Evolutionary conservation across 1,140 invertebrate genomes (phyloP).

Genomic region (Armadillidium nasatum): DNA sequence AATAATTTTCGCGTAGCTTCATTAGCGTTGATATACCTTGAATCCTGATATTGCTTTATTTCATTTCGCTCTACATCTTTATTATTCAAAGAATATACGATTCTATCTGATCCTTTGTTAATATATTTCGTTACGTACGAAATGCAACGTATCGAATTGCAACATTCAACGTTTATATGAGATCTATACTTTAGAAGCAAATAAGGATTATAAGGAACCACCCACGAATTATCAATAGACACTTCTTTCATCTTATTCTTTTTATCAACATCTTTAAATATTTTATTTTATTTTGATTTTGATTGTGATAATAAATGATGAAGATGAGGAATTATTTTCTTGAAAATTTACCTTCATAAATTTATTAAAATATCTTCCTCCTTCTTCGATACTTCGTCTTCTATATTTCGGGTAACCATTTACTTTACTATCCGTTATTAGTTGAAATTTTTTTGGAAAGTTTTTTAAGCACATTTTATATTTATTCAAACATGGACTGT

Average conservation of each 20-base stretch:
- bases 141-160: not conserved
- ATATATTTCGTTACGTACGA: not conserved
- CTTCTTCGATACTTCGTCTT: not conserved
- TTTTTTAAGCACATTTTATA: not conserved
- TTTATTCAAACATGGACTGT: not conserved
- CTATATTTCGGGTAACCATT: not conserved
- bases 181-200: not conserved
- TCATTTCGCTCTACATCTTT: not conserved
- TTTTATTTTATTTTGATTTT: too few relatives aligned
- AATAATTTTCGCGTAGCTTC: not conserved
- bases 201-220: not conserved
- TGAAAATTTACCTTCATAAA: too few relatives aligned
- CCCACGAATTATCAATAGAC: not conserved
- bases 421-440: not conserved
- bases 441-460: not conserved
- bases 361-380: not conserved
- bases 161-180: not conserved
- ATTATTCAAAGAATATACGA: not conserved
- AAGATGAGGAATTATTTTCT: too few relatives aligned
- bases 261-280: too few relatives aligned
- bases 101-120: not conserved
- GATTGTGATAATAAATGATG: too few relatives aligned
- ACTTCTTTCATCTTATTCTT: not conserved
- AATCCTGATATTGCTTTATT: not conserved
- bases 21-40: not conserved